A percentile compares a stretch with the other conserved stretches of the same genome.
These are phyloP conservation scores for Cryptoblepharus egeriae DNA, from an alignment of 2,797 vertebrate genomes.

Conservation along the genomic window DNA sequence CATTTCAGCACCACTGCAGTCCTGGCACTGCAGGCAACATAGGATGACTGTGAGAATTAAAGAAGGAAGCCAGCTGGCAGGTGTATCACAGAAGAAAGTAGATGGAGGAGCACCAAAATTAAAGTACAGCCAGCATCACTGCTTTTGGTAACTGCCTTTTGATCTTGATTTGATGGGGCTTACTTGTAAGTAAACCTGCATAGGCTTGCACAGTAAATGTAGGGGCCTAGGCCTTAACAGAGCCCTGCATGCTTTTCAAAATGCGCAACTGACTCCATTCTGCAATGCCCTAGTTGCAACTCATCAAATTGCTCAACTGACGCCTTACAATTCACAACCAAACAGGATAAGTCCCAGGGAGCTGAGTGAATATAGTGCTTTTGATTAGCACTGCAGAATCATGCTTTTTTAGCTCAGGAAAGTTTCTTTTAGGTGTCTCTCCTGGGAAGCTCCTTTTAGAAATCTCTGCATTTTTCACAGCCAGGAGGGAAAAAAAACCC, in stretches of 20 bases:
- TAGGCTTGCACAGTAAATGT: neutral
- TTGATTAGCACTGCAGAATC: constrained; percentile 22
- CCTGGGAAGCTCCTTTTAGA: constrained; percentile 25
- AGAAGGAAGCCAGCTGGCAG: neutral
- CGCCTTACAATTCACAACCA: constrained; percentile 16
- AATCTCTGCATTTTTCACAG: constrained; percentile 23
- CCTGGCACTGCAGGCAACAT: too few species aligned
- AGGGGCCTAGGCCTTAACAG: neutral
- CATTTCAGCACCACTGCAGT: too few species aligned
- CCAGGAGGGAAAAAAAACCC: constrained; percentile 6
- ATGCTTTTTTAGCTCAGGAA: constrained; percentile 30
- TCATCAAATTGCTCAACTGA: neutral
- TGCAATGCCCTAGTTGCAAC: neutral
- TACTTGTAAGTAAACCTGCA: too few species aligned
- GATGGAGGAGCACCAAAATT: neutral
- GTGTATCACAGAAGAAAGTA: neutral
- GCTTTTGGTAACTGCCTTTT: neutral
- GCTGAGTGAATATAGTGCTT: neutral
- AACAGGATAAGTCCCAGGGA: constrained; percentile 16
- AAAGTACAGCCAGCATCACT: neutral
- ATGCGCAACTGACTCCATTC: neutral
- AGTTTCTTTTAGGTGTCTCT: constrained; percentile 24
- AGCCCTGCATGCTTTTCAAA: neutral
- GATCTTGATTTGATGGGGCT: neutral
- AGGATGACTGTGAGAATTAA: neutral